Evolutionary conservation across 2,888 invertebrate species (phyloP).

Genomic region (Drosophila mulleri): DNA sequence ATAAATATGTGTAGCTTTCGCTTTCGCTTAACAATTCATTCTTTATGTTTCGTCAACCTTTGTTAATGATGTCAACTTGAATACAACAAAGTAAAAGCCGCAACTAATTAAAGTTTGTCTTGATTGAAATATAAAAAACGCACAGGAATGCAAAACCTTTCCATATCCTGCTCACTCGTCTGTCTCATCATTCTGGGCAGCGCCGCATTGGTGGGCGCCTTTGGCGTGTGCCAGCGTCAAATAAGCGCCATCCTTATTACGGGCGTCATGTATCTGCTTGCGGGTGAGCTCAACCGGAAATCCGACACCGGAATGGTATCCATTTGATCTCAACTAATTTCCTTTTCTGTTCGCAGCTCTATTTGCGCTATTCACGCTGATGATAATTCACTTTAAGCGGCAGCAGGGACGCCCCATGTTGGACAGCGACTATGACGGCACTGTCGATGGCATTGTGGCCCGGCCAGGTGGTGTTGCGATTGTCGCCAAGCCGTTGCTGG

Average conservation of each 20-base stretch:
- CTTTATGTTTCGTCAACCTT: not conserved
- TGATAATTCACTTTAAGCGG: slow-evolving; percentile 96
- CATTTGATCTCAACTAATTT: slow-evolving; percentile 3
- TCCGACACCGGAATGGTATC: not conserved
- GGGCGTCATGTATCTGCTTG: slow-evolving; percentile 96
- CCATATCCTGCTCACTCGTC: slow-evolving; percentile 96
- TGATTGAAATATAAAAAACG: not conserved
- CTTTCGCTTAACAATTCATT: slow-evolving; percentile 14
- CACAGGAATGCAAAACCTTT: slow-evolving; percentile 96
- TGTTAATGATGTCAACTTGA: slow-evolving; percentile 21
- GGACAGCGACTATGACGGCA: slow-evolving; percentile 88
- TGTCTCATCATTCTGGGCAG: slow-evolving; percentile 95
- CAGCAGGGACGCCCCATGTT: slow-evolving; percentile 89
- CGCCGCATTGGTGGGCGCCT: slow-evolving; percentile 94
- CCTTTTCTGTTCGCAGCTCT: slow-evolving; percentile 87
- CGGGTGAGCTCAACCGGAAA: slow-evolving; percentile 87
- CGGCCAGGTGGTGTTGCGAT: slow-evolving; percentile 86
- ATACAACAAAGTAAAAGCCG: not conserved
- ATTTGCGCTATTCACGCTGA: slow-evolving; percentile 95
- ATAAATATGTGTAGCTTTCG: slow-evolving; percentile 10
- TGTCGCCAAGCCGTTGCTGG: slow-evolving; percentile 87
- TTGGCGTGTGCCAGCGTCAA: slow-evolving; percentile 95
- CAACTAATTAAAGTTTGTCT: slow-evolving; percentile 12
- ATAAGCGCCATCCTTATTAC: slow-evolving; percentile 97
- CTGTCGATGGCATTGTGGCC: slow-evolving; percentile 90